phyloP scores from a whole-genome alignment of 35 echinoderm and acorn worm species.

The Hemicentrotus pulcherrimus region DNA sequence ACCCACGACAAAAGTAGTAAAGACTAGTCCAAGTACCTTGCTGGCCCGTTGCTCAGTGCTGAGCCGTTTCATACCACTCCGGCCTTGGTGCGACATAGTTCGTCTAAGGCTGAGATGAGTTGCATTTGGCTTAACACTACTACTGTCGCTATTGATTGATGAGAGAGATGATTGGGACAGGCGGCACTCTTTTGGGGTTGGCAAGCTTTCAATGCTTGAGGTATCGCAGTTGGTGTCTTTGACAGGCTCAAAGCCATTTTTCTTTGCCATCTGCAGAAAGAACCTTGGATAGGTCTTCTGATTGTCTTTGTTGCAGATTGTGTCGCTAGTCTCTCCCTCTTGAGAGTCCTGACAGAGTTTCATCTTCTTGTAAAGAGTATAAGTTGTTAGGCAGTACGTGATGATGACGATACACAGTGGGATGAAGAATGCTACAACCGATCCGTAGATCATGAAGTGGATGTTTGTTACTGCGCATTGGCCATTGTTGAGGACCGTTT shows the following conservation, averaged over 20 bases:
- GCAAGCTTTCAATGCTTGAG: background rate
- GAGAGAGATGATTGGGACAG: background rate
- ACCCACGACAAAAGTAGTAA: conserved; percentile 71
- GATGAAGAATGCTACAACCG: conserved; percentile 77
- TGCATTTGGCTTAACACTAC: background rate
- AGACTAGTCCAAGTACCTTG: conserved; percentile 82
- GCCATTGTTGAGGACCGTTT: conserved; percentile 56
- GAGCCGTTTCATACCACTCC: conserved; percentile 21
- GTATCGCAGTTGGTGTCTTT: background rate
- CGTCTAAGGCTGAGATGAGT: background rate
- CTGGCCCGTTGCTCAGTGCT: conserved; percentile 77
- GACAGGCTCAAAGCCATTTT: conserved; percentile 19
- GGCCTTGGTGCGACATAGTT: conserved; percentile 26
- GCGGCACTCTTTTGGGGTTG: background rate
- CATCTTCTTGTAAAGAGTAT: conserved; percentile 67
- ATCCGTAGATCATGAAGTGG: conserved; percentile 84
- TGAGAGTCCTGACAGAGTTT: background rate
- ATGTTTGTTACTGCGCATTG: conserved; percentile 63
- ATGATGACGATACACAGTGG: conserved; percentile 72
- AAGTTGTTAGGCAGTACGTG: conserved; percentile 64
- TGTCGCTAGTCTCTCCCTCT: background rate
- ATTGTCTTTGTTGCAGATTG: background rate
- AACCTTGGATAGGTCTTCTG: conserved; percentile 42
- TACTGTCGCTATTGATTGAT: background rate
- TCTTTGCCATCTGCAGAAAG: background rate